A percentile compares a stretch with the other conserved stretches of the same genome.
Evolutionary conservation across 2,113 vertebrate genomes (phyloP).

Genomic region (Balaeniceps rex): DNA sequence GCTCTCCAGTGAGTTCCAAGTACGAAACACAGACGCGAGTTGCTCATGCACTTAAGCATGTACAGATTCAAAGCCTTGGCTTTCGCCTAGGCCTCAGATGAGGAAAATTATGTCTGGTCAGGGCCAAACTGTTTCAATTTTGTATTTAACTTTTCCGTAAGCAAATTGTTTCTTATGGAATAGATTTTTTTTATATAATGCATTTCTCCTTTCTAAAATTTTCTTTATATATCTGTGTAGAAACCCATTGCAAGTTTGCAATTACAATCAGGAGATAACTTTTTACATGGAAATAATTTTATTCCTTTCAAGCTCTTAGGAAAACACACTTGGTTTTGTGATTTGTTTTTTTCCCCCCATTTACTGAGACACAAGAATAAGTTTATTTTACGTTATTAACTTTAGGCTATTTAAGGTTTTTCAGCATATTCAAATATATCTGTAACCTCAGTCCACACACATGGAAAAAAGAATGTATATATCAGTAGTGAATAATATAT

Average conservation of each 20-base stretch:
- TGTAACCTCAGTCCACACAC: background rate
- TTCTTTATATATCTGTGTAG: background rate
- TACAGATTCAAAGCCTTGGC: background rate
- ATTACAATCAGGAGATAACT: background rate
- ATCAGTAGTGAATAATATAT: background rate
- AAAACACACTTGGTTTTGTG: background rate
- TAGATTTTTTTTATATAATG: background rate
- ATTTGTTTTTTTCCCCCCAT: fast-evolving
- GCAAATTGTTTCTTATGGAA: background rate
- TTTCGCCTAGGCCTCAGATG: background rate
- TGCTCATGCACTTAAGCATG: background rate
- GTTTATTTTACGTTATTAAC: background rate
- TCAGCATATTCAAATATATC: background rate
- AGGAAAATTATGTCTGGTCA: background rate
- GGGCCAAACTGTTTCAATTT: background rate
- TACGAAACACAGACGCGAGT: fast-evolving
- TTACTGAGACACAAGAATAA: background rate
- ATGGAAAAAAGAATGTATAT: background rate
- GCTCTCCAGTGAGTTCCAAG: background rate
- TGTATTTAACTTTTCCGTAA: background rate
- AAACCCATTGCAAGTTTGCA: background rate
- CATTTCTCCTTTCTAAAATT: background rate
- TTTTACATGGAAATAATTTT: background rate
- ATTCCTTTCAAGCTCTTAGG: background rate
- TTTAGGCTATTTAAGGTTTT: background rate